A percentile compares a stretch with the other conserved stretches of the same genome.
Evolutionary conservation across 2,113 vertebrate genomes (phyloP).

Genomic region (Corythoichthys haematopterus): DNA sequence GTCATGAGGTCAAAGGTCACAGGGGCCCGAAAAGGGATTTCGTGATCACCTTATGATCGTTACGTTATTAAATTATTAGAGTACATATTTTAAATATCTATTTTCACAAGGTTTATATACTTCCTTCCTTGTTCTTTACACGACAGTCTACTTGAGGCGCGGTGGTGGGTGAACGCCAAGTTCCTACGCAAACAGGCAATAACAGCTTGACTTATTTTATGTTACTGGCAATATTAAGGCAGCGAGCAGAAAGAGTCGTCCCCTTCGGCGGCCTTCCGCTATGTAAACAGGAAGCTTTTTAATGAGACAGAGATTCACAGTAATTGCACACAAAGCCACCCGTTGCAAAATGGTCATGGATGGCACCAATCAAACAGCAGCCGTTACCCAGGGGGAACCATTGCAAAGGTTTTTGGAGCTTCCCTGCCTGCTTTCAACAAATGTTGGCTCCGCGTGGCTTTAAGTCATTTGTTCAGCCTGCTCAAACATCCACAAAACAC

Average conservation of each 20-base stretch:
- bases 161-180: background rate
- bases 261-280: conserved; percentile 31
- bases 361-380: conserved; percentile 46
- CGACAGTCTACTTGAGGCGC: background rate
- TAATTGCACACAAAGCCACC: conserved; percentile 53
- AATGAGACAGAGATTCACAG: conserved; percentile 58
- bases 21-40: no score
- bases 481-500: conserved; percentile 34
- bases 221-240: conserved; percentile 14
- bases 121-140: background rate
- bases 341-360: conserved; percentile 45
- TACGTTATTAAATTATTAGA: no score
- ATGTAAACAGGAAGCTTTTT: conserved; percentile 47
- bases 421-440: conserved; percentile 40
- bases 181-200: conserved; percentile 19
- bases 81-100: background rate
- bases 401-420: conserved; percentile 53
- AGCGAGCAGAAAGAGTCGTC: conserved; percentile 22
- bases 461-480: conserved; percentile 35
- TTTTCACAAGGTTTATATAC: background rate
- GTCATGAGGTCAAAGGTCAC: no score
- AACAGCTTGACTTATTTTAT: conserved; percentile 16
- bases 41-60: no score
- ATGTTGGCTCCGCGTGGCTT: conserved; percentile 45
- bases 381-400: conserved; percentile 26